Conservation (phyloP, 92 coral and sea anemone genomes). For the Scolanthus callimorphus region DNA sequence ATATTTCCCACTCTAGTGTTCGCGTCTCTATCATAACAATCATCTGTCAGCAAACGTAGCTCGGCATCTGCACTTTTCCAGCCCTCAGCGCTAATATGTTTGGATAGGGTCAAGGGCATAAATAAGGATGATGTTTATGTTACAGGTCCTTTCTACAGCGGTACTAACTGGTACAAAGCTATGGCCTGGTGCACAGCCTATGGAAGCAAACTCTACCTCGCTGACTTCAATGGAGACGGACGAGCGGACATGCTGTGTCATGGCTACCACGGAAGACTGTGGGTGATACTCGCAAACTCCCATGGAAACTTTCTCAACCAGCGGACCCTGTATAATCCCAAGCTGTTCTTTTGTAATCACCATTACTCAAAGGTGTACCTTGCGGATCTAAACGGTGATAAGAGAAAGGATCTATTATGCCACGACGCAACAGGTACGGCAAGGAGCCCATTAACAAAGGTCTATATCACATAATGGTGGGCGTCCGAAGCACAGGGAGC, state of each 20-base stretch:
- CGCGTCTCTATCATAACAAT: no score
- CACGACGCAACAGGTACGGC: not conserved
- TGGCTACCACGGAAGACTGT: not conserved
- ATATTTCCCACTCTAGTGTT: no score
- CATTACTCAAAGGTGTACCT: not conserved
- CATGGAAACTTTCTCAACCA: not conserved
- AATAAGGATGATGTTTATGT: no score
- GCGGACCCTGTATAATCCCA: not conserved
- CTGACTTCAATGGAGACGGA: constrained; percentile 17
- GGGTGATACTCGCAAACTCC: constrained; percentile 7
- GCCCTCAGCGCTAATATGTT: no score
- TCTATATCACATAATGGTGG: not conserved
- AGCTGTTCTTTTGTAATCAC: not conserved
- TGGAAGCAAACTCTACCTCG: not conserved
- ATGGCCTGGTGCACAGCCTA: constrained; percentile 13
- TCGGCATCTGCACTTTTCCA: no score
- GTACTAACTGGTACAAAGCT: constrained; percentile 7
- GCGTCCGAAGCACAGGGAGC: not conserved
- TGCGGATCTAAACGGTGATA: constrained; percentile 14
- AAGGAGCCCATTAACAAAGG: not conserved
- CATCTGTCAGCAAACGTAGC: no score
- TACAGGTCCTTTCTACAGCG: no score
- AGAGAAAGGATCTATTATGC: constrained; percentile 1
- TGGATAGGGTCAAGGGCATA: no score
- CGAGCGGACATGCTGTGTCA: constrained; percentile 16